Base-by-base conservation (phyloP, 2,797 vertebrate species). In the Acipenser oxyrinchus region DNA sequence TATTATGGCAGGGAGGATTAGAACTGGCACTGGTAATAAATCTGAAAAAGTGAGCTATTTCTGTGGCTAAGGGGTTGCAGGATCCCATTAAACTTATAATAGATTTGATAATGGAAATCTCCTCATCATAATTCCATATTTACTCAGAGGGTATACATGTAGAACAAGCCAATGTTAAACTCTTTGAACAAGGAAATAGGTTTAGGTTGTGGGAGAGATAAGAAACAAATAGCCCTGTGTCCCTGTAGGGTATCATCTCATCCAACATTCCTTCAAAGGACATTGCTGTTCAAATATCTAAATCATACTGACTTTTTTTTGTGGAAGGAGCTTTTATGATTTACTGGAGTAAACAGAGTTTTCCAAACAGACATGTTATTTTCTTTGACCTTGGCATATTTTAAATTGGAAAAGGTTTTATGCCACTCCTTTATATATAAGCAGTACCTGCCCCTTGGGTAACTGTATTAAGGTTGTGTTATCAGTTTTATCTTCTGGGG, bases 1-100 rank as follows among this genome's bases (percentile, higher is more conserved):
- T 57, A 66, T 66, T 55, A 66, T 57, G 58, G 57, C 48, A 68
- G 4, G 48, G n/a, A 50, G 63, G 57, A 65, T 62, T 64, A 66
- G 37, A 49, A 60, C 15, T 57, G 49, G 51, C 65, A 62, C 63
- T 62, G 51, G 63, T n/a, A 62, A 71, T 51, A 65, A 69, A 65
- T 60, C 8, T 23, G 52, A 10, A 67, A 69, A 69, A 65, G 51
- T 66, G 49, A 64, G 59, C 51, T 60, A 49, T 52, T 68, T 58
- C 67, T 65, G 57, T 67, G 65, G 55, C 55, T 57, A 37, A 69
- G 60, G 67, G 57, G 51, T 64, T 68, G 68, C 11, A 8, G 58
- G 64, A 74, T 74, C 67, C 72, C 67, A 74, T 74, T 74, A 71
- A 74, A 74, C 70, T 65, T 68, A 69, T 67, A 71, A 71, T 69